Percentiles rank a stretch among this genome's conserved stretches.
Evolutionary conservation across 2,888 invertebrate species (phyloP).

Genomic region (Cheilosia pagana): DNA sequence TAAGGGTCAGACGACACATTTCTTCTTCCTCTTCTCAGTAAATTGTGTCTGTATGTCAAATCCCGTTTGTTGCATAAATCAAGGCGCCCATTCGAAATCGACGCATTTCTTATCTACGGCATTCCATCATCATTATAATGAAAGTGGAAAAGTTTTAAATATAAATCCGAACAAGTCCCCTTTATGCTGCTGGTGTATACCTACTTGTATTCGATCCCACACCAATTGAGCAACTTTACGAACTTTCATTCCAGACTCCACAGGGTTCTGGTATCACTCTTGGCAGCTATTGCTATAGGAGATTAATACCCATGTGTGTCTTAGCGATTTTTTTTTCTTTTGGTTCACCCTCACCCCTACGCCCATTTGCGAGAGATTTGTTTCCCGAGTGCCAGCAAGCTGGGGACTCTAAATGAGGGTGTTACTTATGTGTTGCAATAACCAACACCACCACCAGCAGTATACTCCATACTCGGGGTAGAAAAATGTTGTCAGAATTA

Average conservation of each 20-base stretch:
- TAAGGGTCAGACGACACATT: too few species aligned
- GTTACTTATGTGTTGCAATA: slow-evolving; percentile 44
- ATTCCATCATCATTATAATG: slow-evolving; percentile 28
- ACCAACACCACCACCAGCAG: slow-evolving; percentile 35
- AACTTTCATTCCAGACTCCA: slow-evolving; percentile 52
- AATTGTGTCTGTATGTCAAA: too few species aligned
- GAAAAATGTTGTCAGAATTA: slow-evolving; percentile 39
- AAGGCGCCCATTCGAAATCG: too few species aligned
- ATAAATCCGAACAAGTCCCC: slow-evolving; percentile 36
- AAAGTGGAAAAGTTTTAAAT: slow-evolving; percentile 19
- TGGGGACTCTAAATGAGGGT: slow-evolving; percentile 53
- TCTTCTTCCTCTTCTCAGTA: too few species aligned
- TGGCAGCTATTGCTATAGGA: slow-evolving; percentile 50
- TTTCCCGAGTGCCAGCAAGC: slow-evolving; percentile 27
- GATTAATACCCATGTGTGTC: slow-evolving; percentile 60
- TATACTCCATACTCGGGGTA: background rate
- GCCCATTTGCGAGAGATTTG: slow-evolving; percentile 42
- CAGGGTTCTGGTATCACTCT: slow-evolving; percentile 43
- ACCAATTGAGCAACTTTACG: slow-evolving; percentile 26
- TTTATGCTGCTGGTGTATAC: background rate
- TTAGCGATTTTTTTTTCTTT: background rate
- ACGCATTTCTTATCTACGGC: background rate
- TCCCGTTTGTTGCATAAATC: too few species aligned
- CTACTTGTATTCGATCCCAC: slow-evolving; percentile 1
- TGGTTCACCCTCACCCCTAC: slow-evolving; percentile 3